phyloP scores from a whole-genome alignment of 2,113 vertebrate species.

The Micronycteris hirsuta region DNA sequence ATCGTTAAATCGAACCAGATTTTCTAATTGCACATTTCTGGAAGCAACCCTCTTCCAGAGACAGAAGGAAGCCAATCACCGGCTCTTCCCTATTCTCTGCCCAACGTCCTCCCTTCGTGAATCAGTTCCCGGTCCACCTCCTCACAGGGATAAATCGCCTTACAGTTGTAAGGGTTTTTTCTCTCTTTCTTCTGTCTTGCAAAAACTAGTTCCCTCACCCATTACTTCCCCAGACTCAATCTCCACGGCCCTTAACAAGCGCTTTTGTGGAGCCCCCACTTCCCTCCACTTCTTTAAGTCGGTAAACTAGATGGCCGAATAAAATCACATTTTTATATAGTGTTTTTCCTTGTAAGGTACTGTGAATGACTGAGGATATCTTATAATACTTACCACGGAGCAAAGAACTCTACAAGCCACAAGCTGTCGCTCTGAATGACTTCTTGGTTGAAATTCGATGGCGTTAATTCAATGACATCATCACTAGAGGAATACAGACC shows the following conservation, averaged over 20 bases:
- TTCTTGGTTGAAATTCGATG: constrained; percentile 94
- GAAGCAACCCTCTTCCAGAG: neutral
- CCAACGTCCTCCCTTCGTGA: neutral
- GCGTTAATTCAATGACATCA: constrained; percentile 92
- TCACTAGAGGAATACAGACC: constrained; percentile 90
- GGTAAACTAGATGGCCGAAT: neutral
- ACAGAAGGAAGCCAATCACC: neutral
- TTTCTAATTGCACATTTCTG: neutral
- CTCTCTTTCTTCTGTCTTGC: neutral
- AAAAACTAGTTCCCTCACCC: neutral
- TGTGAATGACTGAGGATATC: neutral
- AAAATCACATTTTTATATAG: neutral
- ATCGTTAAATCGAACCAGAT: neutral
- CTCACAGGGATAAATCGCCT: neutral
- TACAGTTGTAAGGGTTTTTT: neutral
- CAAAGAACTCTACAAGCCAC: constrained; percentile 97
- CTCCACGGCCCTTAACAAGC: neutral
- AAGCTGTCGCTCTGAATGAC: constrained; percentile 93
- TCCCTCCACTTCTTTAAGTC: neutral
- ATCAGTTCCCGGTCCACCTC: neutral
- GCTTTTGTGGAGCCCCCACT: neutral
- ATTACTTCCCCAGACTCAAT: neutral
- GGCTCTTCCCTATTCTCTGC: neutral
- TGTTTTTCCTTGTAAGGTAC: neutral
- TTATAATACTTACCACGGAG: constrained; percentile 91